Base-by-base conservation (phyloP, 2,797 vertebrate genomes). In the Okamejei kenojei region DNA sequence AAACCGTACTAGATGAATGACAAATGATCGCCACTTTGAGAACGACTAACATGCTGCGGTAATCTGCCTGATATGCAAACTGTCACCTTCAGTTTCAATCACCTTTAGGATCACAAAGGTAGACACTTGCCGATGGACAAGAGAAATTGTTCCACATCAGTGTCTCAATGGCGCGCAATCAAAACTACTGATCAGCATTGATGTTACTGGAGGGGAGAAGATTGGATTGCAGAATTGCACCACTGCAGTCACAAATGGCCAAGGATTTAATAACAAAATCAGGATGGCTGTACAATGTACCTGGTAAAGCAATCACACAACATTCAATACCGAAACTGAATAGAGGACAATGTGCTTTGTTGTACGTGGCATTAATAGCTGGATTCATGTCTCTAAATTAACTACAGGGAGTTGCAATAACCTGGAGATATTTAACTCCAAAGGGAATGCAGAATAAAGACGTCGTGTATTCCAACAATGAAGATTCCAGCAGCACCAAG, bases 81-180 rank as follows among this genome's bases (percentile, higher is more conserved):
- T 88, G 84, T 88, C 84, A 21, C n/a, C 65, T 88, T 68, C 84
- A 68, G 7, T 88, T 88, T 88, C n/a, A 21, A 68, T 88, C 84
- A 88, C 63, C 63, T 35, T 88, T 88, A 88, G 9, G 63, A 68
- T 88, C 84, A 68, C 84, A 88, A 88, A 84, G 54, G 26, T 61
- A 61, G 61, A 21, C 84, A 65, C 29, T 17, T 29, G 61, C 82
- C 15, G 11, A 32, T 86, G 38, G 32, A 32, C 32, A 63, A 88
- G n/a, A 68, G 84, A 88, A 35, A 88, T 88, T 32, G n/a, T 88
- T 88, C 61, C 63, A 68, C 61, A 88, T 65, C 32, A n/a, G 61
- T 15, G n/a, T 21, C 63, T 88, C 84, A 32, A 88, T 68, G 68
- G 32, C 17, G 29, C 9, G 32, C 61, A 88, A 88, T 88, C 84